Evolutionary conservation across 2,888 invertebrate species (phyloP).

Genomic region (Stenodera caucasica): DNA sequence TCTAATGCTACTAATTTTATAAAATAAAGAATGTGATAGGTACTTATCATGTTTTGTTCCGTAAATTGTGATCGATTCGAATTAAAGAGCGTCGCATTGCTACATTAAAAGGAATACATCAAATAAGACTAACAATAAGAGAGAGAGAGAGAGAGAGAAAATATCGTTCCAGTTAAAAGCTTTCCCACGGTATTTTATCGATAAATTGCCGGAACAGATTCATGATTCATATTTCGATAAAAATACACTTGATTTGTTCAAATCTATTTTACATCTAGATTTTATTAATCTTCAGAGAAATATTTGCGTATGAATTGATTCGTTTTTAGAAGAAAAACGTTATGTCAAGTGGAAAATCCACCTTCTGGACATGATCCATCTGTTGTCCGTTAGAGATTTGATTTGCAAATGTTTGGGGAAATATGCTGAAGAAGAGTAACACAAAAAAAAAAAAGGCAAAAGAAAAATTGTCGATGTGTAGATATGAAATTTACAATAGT

Average conservation of each 20-base stretch:
- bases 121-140: not conserved
- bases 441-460: not conserved
- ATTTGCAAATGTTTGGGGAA: conserved; percentile 32
- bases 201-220: conserved; percentile 17
- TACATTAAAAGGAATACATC: not conserved
- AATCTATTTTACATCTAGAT: not conserved
- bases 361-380: conserved; percentile 36
- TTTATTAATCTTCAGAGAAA: not conserved
- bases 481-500: conserved; percentile 33
- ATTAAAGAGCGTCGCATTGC: conserved; percentile 18
- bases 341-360: not conserved
- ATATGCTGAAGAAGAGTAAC: not conserved
- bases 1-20: conserved; percentile 1
- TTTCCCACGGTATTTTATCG: conserved; percentile 23
- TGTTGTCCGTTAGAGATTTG: conserved; percentile 43
- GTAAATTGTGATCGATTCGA: conserved; percentile 21
- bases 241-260: conserved; percentile 34
- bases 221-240: conserved; percentile 22
- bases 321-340: not conserved
- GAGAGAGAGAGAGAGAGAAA: not conserved
- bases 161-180: conserved; percentile 22
- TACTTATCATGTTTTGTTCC: conserved; percentile 12
- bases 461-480: conserved; percentile 17
- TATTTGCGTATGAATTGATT: no score
- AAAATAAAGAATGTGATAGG: not conserved